Evolutionary conservation across 2,888 invertebrate species (phyloP), one percentile per base, ranked within the genome.

Genomic region (Capitulum mitella): DNA sequence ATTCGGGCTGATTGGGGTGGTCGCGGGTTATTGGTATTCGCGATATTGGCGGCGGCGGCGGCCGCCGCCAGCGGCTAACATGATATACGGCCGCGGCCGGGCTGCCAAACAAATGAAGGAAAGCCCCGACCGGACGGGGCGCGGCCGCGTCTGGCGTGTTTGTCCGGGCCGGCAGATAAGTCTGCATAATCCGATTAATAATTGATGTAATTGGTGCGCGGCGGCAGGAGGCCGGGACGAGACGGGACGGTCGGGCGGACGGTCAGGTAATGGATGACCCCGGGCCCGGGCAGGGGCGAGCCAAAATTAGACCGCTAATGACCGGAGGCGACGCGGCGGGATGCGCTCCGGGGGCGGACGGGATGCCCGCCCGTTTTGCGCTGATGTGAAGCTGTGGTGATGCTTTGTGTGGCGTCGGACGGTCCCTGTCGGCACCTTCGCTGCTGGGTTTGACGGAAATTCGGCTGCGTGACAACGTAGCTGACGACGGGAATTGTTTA

Each of bases 11-110:
- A 70, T 70, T 70, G 70, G 70, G 8, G 8, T 19, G 70, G 37
- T 70, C 40, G 70, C 34, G 37, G 37, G 70, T 70, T 70, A 70
- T 70, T 70, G 70, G 70, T 40, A 40, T 29, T 70, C 70, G 70
- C 26, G 26, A 70, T 70, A 70, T 70, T 70, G 70, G 70, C 70
- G 8, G 40, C 70, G 34, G 40, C 70, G 3, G 70, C 70, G 19
- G 58, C 29, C 26, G 70, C 70, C 70, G 37, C 37, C 29, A 40
- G 70, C 34, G 16, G 64, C 64, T 64, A 64, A 64, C 64, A 64
- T 64, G 64, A 64, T 64, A 14, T 34, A 64, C 64, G 64, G 19
- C 64, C 58, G 58, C 12, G 58, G 12, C 29, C 12, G 29, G 22
- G 29, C 58, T 19, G 34, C 16, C 34, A 34, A 34, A 64, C 64